Evolutionary conservation across 2,113 vertebrate genomes (phyloP).

Genomic region (Galemys pyrenaicus): DNA sequence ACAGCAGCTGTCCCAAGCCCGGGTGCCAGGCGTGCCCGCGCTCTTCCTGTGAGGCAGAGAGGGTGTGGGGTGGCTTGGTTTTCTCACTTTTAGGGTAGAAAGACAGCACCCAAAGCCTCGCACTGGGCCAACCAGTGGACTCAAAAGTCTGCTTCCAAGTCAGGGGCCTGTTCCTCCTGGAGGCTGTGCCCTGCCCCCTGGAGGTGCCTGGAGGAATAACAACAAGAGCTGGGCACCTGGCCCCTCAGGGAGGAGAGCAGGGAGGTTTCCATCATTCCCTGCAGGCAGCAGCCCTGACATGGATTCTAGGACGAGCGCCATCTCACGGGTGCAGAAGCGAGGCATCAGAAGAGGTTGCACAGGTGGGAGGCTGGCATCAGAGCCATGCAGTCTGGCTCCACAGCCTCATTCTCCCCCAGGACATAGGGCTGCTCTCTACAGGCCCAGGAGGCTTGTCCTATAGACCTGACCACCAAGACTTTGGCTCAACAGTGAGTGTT

Average conservation of each 20-base stretch:
- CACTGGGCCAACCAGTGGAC: fast-evolving
- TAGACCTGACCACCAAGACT: not conserved
- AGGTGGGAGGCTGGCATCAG: not conserved
- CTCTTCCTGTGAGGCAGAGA: not conserved
- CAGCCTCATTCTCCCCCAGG: not conserved
- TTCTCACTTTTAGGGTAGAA: not conserved
- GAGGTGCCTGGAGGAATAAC: not conserved
- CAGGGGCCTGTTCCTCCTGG: not conserved
- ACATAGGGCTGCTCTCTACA: fast-evolving
- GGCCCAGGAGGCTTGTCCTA: not conserved
- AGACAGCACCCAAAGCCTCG: not conserved
- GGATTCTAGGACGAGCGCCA: not conserved
- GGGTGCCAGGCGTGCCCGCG: not conserved
- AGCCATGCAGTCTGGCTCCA: fast-evolving
- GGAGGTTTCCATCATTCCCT: no score
- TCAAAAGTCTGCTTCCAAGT: not conserved
- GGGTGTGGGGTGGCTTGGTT: not conserved
- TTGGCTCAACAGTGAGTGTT: fast-evolving
- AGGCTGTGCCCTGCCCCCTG: not conserved
- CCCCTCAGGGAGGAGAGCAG: no score
- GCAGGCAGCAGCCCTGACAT: fast-evolving
- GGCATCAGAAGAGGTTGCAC: not conserved
- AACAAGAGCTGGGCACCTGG: not conserved
- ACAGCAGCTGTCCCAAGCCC: not conserved
- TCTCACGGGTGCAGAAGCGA: not conserved